Percentiles rank a stretch among this genome's conserved stretches.
phyloP scores from a whole-genome alignment of 2,888 invertebrate genomes.

The Cephus runcator region DNA sequence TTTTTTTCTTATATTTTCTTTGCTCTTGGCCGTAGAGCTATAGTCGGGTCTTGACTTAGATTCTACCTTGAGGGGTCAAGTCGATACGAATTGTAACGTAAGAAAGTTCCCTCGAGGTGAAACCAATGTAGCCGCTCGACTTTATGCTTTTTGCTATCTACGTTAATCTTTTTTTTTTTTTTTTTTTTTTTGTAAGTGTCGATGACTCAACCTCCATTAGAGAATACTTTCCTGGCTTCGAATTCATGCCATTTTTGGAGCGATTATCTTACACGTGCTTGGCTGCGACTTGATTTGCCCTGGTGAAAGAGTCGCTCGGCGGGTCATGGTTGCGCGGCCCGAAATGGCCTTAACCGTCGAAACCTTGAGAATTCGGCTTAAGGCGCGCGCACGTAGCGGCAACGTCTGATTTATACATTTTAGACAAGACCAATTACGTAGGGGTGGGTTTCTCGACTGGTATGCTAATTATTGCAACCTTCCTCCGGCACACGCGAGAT shows the following conservation, averaged over 20 bases:
- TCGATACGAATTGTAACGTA: too few relatives aligned
- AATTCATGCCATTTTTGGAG: not conserved
- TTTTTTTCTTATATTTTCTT: not conserved
- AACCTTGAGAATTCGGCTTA: not conserved
- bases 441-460: not conserved
- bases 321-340: not conserved
- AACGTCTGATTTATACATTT: not conserved
- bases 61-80: too few relatives aligned
- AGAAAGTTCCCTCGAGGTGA: too few relatives aligned
- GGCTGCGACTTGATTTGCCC: not conserved
- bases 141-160: not conserved
- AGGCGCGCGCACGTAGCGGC: not conserved
- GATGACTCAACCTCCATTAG: not conserved
- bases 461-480: not conserved
- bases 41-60: too few relatives aligned
- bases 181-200: not conserved
- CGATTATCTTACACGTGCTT: not conserved
- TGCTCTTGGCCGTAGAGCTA: not conserved
- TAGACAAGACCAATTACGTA: not conserved
- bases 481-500: not conserved
- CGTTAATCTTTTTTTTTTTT: not conserved
- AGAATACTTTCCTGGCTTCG: not conserved
- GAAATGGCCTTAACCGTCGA: not conserved
- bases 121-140: too few relatives aligned
- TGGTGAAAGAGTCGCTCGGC: not conserved